Evolutionary conservation across 2,113 vertebrate species (phyloP), one percentile per base, ranked within the genome.

Genomic region (Lophius piscatorius): DNA sequence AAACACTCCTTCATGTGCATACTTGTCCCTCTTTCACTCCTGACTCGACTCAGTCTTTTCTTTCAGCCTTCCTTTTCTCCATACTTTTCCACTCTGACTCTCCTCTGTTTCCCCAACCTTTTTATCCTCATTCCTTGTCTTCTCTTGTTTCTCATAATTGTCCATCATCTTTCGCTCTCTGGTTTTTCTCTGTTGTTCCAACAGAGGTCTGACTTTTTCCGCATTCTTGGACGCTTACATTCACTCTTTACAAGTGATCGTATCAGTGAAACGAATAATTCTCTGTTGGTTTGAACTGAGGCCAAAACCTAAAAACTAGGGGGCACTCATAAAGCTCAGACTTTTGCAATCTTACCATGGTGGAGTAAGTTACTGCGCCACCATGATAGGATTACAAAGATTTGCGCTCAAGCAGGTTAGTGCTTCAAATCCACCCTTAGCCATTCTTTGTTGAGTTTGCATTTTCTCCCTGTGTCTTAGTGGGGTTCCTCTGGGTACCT

Each of bases 1-100:
- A 83, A 83, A 68, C 11, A 10, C 48, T 83, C 73, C 77, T 83
- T 84, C 85, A 73, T 84, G 87, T 77, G 63, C 75, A 74, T 73
- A 76, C 85, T 84, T 78, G 85, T 78, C 68, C 36, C 40, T 79
- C 70, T 72, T 68, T 76, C 38, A 41, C 39, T 23, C 46, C 38
- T 41, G 47, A 42, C 24, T 47, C 28, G 41, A n/a, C 34, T 73
- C 61, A 50, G 14, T 61, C 56, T 41, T 21, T 29, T 58, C 56
- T 68, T 61, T 71, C 50, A 73, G 28, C 48, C 50, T 6, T 31
- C 44, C 28, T 39, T 44, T 66, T 14, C 9, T 51, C 12, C 28
- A 41, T 23, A 49, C 57, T 61, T 52, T 36, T 64, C 55, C 64
- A 47, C 56, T 63, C 39, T 51, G 41, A 62, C 68, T 70, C 57